Evolutionary conservation across 2,888 invertebrate genomes (phyloP).

Genomic region (Anticlea derivata): DNA sequence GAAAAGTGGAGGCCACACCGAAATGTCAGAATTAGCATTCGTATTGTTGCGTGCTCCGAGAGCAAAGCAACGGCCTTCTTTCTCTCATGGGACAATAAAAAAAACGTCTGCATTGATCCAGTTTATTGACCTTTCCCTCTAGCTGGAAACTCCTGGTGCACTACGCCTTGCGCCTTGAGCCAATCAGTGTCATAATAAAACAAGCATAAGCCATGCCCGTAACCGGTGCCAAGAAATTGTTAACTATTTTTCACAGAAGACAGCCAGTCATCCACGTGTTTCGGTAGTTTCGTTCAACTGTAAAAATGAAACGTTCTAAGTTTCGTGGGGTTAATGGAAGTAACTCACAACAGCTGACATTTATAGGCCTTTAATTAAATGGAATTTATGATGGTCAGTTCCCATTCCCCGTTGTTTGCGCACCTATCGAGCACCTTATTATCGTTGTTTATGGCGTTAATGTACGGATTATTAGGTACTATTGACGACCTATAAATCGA

Average conservation of each 20-base stretch:
- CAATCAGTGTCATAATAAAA: conserved; percentile 33
- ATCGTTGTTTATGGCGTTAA: conserved; percentile 37
- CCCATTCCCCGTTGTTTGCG: conserved; percentile 34
- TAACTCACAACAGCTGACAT: conserved; percentile 45
- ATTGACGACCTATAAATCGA: conserved; percentile 43
- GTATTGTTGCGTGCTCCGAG: conserved; percentile 44
- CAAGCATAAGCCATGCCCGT: conserved; percentile 22
- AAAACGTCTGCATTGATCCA: conserved; percentile 28
- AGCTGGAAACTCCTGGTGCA: conserved; percentile 18
- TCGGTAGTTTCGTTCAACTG: conserved; percentile 29
- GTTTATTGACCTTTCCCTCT: conserved; percentile 30
- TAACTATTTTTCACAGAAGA: conserved; percentile 40
- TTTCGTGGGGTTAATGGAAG: conserved; percentile 48
- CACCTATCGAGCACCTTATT: conserved; percentile 36
- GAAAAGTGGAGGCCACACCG: conserved; percentile 60
- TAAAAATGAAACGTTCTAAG: conserved; percentile 37
- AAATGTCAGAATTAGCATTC: conserved; percentile 71
- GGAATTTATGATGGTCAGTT: conserved; percentile 46
- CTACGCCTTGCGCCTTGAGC: conserved; percentile 22
- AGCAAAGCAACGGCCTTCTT: conserved; percentile 32
- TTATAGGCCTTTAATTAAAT: conserved; percentile 55
- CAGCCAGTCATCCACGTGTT: conserved; percentile 29
- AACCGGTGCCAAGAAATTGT: conserved; percentile 34
- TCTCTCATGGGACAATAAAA: conserved; percentile 28
- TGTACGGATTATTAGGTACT: conserved; percentile 40